These are phyloP conservation scores for Calephelis virginiensis DNA, from an alignment of 1,140 invertebrate genomes.

Conservation along the genomic window DNA sequence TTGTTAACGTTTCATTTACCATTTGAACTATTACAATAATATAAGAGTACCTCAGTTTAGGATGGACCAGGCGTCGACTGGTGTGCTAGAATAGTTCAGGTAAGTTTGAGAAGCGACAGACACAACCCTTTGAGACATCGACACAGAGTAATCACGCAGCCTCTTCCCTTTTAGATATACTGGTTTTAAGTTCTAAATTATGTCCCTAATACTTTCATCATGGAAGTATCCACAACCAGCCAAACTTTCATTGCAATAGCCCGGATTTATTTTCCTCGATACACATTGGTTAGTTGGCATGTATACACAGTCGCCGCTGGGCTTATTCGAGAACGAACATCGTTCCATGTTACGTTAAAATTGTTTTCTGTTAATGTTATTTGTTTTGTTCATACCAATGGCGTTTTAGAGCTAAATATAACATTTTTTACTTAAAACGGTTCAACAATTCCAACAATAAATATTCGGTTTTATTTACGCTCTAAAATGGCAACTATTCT, in stretches of 20 bases:
- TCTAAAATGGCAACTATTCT: slow-evolving; percentile 45
- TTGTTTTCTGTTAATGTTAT: slow-evolving; percentile 69
- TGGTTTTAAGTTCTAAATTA: slow-evolving; percentile 73
- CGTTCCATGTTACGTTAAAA: slow-evolving; percentile 69
- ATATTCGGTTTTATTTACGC: slow-evolving; percentile 29
- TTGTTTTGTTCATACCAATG: slow-evolving; percentile 58
- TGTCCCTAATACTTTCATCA: slow-evolving; percentile 29
- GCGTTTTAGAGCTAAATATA: slow-evolving; percentile 48
- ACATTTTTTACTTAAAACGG: slow-evolving; percentile 43
- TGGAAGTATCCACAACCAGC: slow-evolving; percentile 38
- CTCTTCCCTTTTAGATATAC: slow-evolving; percentile 47
- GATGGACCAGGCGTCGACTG: slow-evolving; percentile 77
- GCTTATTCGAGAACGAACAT: slow-evolving; percentile 67
- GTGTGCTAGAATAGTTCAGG: slow-evolving; percentile 66
- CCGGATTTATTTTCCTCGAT: slow-evolving; percentile 68
- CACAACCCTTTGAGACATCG: slow-evolving; percentile 62
- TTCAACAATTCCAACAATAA: slow-evolving; percentile 15
- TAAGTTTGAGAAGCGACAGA: slow-evolving; percentile 56
- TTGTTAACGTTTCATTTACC: slow-evolving; percentile 76
- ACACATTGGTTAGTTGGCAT: slow-evolving; percentile 53
- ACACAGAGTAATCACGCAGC: slow-evolving; percentile 69
- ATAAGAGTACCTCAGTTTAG: slow-evolving; percentile 75
- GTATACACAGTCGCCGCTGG: slow-evolving; percentile 71
- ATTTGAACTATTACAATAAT: slow-evolving; percentile 75
- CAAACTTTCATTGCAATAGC: slow-evolving; percentile 60